Evolutionary conservation across 2,113 vertebrate species (phyloP), one percentile per base, ranked within the genome.

Genomic region (Phoxinus phoxinus): DNA sequence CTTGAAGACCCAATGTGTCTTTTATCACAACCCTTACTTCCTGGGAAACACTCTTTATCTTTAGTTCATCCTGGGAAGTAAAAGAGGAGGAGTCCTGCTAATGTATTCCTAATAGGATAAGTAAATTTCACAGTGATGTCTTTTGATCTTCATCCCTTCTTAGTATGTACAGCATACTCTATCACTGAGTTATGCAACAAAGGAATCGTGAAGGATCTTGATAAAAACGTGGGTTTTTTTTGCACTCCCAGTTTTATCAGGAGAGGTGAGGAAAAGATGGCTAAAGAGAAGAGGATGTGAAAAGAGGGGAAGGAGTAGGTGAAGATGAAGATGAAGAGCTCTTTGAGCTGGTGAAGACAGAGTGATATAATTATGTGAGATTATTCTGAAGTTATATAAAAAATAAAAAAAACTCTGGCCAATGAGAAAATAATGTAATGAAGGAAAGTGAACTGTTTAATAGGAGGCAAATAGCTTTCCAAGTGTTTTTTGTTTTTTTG

Each of bases 21-120:
- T 69, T 82, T 69, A 51, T 69, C 61, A 69, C 46, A 53, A 15
- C 19, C 17, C 69, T 69, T 63, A 51, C 10, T 32, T 69, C 8
- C 9, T 35, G 8, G 10, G 23, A 41, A n/a, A 83, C 79, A 25
- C 6, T 72, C 27, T n/a, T 83, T 72, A 71, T 83, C 32, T 53
- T 15, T 72, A n/a, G 17, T 9, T 53, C 41, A 46, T 35, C 46
- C 61, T n/a, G 4, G 13, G 32, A 32, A 41, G 21, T 83, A 58
- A 86, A 86, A 32, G 7, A 23, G 73, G 77, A 56, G 61, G 63
- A 74, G 71, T 69, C 27, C 19, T 67, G 61, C 37, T 77, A 86
- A 86, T 83, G 84, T 82, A 86, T 88, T 86, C 72, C 82, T 85
- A 82, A 46, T 84, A 58, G 13, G 58, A 37, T 61, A 86, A 87